A percentile compares a stretch with the other conserved stretches of the same genome.
phyloP scores from a whole-genome alignment of 2,797 vertebrate genomes.

The Poecilia velifera region DNA sequence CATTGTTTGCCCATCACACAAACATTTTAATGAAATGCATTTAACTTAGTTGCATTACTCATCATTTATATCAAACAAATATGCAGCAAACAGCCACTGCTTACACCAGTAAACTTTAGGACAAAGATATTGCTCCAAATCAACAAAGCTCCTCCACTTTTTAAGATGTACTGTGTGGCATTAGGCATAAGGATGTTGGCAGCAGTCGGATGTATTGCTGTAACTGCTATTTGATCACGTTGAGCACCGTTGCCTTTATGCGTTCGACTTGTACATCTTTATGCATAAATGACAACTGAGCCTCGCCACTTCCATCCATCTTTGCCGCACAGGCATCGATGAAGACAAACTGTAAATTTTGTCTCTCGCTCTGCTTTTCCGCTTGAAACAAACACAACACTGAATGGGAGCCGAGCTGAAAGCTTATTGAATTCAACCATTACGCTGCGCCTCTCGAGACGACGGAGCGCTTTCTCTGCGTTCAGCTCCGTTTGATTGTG shows the following conservation, averaged over 20 bases:
- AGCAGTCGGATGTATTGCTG: not conserved
- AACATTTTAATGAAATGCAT: not conserved
- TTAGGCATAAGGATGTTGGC: not conserved
- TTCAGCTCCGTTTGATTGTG: slow-evolving; percentile 53
- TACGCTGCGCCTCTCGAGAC: slow-evolving; percentile 32
- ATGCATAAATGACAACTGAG: not conserved
- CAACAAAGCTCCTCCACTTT: not conserved
- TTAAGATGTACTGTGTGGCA: not conserved
- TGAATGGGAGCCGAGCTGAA: not conserved
- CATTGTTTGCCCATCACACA: not conserved
- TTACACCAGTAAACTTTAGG: not conserved
- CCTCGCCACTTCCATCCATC: not conserved
- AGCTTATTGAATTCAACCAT: slow-evolving; percentile 33
- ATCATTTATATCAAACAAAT: not conserved
- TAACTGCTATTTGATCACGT: not conserved
- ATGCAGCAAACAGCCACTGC: not conserved
- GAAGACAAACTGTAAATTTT: not conserved
- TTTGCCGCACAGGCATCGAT: not conserved
- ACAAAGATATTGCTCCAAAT: not conserved
- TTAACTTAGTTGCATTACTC: not conserved
- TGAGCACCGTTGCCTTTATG: not conserved
- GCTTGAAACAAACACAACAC: not conserved
- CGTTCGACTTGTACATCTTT: not conserved
- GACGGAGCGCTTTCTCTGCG: slow-evolving; percentile 26
- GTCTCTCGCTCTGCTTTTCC: not conserved